Base-by-base conservation (phyloP, 2,888 invertebrate genomes). In the Drosophila barbarae region DNA sequence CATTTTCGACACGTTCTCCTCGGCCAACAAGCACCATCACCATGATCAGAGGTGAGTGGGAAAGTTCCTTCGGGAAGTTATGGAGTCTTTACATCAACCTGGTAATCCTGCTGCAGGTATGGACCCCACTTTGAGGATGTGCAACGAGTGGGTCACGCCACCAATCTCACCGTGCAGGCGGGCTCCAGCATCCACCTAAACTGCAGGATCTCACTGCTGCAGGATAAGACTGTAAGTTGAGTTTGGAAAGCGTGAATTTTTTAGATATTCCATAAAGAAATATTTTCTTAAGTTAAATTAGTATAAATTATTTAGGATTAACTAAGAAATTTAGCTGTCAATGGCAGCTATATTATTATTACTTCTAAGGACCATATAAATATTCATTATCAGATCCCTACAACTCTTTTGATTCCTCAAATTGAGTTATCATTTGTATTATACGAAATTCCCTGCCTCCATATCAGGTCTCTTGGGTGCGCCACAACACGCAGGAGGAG, bases 101-200 rank as follows among this genome's bases (percentile, higher is more conserved):
- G 30, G 2, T 42, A 26, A 36, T n/a, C 23, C 8, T 1, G 3
- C 77, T 3, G 3, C 75, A 92, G 93, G 80, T 93, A 93, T 89
- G 94, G 94, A 34, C 94, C 94, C 32, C 93, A 93, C 74, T 94
- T 94, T 81, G 94, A 94, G 80, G 90, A 90, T 76, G 80, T 87
- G 68, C 87, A 87, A 52, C 86, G 86, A 32, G 91, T 91, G 74
- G 93, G 93, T 28, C 93, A 93, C 77, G 90, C 92, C 18, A 92
- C 93, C 46, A 94, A 93, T 85, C 92, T 94, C 57, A 94, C 94
- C 1, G 93, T 94, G 26, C 94, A 94, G 82, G 91, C 94, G 57
- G 94, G 94, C 3, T 93, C 93, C 70, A 93, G 92, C 65, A 93
- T 94, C 44, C 92, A 92, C 85, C 90, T 95, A 73, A 93, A 95